Percentiles rank a stretch among this genome's conserved stretches.
These are phyloP conservation scores for Chironomus tentans DNA, from an alignment of 2,888 invertebrate genomes.

Conservation along the genomic window DNA sequence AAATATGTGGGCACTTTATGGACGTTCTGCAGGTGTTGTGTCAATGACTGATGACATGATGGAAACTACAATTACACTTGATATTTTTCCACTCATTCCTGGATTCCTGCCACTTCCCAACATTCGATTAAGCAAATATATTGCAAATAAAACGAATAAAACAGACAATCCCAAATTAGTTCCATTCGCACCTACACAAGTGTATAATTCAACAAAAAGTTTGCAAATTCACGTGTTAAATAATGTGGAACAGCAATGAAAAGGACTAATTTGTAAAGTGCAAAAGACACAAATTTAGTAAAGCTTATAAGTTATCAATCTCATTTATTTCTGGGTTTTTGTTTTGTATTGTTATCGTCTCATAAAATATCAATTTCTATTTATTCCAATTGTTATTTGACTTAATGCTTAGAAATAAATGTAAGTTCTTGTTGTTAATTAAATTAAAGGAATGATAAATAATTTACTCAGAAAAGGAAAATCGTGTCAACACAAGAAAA, in stretches of 20 bases:
- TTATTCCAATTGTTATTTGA: too few relatives aligned
- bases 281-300: not conserved
- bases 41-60: conserved; percentile 56
- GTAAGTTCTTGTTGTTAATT: too few relatives aligned
- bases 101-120: conserved; percentile 83
- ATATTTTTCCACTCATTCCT: conserved; percentile 87
- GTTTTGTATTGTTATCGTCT: too few relatives aligned
- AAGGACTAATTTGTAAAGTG: not conserved
- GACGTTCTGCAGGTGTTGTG: conserved; percentile 77
- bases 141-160: conserved; percentile 50
- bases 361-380: too few relatives aligned
- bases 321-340: not conserved
- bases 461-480: too few relatives aligned
- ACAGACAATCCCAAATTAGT: conserved; percentile 69
- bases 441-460: too few relatives aligned
- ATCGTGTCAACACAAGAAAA: too few relatives aligned
- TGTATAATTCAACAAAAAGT: conserved; percentile 86
- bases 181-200: conserved; percentile 83
- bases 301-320: not conserved
- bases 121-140: conserved; percentile 81
- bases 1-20: conserved; percentile 87
- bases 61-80: conserved; percentile 66
- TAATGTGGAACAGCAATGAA: conserved; percentile 5
- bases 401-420: too few relatives aligned
- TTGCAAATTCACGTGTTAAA: conserved; percentile 79